A percentile compares a stretch with the other conserved stretches of the same genome.
These are phyloP conservation scores for Manis crassicaudata DNA, from an alignment of 2,797 vertebrate species.

Conservation along the genomic window DNA sequence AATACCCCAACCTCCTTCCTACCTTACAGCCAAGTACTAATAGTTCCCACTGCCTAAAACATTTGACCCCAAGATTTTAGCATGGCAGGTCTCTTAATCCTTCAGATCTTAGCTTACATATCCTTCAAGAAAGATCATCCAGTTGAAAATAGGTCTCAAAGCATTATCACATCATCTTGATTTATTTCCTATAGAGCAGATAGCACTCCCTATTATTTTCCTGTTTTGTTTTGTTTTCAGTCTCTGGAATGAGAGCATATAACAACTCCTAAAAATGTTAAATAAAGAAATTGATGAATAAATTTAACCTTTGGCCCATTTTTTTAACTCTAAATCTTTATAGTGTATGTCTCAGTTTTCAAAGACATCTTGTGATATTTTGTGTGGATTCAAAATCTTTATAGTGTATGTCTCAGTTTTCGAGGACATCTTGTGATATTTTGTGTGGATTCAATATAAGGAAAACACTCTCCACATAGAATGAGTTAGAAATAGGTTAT, in stretches of 20 bases:
- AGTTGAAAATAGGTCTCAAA: not conserved
- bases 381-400: not conserved
- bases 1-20: not conserved
- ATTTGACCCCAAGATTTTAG: not conserved
- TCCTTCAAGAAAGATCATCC: not conserved
- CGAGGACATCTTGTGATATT: not conserved
- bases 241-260: not conserved
- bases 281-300: conserved; percentile 17
- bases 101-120: not conserved
- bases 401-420: not conserved
- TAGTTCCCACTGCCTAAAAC: not conserved
- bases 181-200: not conserved
- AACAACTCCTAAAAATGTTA: not conserved
- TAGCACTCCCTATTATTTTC: not conserved
- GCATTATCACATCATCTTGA: not conserved
- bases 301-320: not conserved
- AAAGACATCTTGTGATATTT: conserved; percentile 3
- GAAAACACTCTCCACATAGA: not conserved
- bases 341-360: not conserved
- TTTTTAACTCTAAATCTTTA: not conserved
- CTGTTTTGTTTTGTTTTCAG: not conserved
- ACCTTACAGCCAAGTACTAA: not conserved
- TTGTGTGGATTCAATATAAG: not conserved
- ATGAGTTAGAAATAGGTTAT: not conserved
- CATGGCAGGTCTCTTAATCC: not conserved